Evolutionary conservation across 2,113 vertebrate genomes (phyloP), one percentile per base, ranked within the genome.

Genomic region (Sinosuthora webbiana): DNA sequence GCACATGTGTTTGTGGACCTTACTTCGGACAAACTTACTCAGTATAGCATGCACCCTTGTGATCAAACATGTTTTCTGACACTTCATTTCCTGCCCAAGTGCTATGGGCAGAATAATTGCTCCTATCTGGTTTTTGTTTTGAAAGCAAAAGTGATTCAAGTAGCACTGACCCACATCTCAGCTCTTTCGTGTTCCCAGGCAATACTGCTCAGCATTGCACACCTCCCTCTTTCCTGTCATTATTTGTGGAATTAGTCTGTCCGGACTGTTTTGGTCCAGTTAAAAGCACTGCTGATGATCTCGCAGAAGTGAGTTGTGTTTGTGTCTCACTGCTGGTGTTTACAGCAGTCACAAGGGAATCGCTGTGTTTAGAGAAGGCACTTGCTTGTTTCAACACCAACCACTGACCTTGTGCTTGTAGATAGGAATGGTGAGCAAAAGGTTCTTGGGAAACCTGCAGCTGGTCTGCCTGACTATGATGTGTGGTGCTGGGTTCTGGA

Each of bases 131-230:
- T 35, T 62, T 33, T 78, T 35, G 25, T 57, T 86, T 67, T 8
- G 2, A 73, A 88, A 76, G 35, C 44, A 68, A 11, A 83, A 70
- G 52, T 90, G 22, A 20, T 56, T 82, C 17, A 28, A 25, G 52
- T 23, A 37, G 57, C 20, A 6, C 3, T 76, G 70, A 53, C 30
- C 30, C 10, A 6, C 9, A 15, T 53, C 15, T 80, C 9, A 33
- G 0, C 23, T 68, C 11, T 49, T 60, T 42, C 0, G 0, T 70
- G 18, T 69, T 69, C 19, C 15, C 4, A 5, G n/a, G 12, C 33
- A 17, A 7, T 57, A 28, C n/a, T 74, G 45, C 55, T 74, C 2
- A 0, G 19, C 62, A 45, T 88, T 49, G 55, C 16, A 73, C 8
- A 0, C 27, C 3, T 74, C 19, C 13, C 37, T 60, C 35, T 56